phyloP scores from a whole-genome alignment of 2,797 vertebrate genomes.

The Muscicapa striata region DNA sequence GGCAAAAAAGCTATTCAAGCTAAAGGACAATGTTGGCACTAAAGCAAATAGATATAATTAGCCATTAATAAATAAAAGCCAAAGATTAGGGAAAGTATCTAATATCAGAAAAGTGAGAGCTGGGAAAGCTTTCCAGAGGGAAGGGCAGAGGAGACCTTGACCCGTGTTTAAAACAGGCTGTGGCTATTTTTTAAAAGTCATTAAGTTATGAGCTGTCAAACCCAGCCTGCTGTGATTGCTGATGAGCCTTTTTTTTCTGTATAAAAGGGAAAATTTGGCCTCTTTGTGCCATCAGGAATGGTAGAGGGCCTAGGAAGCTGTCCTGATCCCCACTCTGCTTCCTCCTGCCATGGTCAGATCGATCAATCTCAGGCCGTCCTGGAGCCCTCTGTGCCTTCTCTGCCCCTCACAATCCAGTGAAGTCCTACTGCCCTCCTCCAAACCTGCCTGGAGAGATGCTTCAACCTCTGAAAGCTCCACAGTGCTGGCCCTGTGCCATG shows the following conservation, averaged over 20 bases:
- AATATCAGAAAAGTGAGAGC: conserved; percentile 8
- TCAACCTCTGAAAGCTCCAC: background rate
- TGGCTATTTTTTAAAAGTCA: background rate
- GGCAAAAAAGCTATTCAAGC: conserved; percentile 2
- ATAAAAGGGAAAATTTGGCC: background rate
- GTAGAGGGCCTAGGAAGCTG: background rate
- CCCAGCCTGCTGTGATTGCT: background rate
- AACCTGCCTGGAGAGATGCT: background rate
- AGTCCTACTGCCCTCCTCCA: background rate
- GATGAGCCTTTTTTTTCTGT: background rate
- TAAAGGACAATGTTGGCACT: conserved; percentile 47
- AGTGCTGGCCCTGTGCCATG: background rate
- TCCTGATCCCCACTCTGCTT: fast-evolving
- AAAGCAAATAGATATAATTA: conserved; percentile 56
- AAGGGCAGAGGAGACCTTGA: background rate
- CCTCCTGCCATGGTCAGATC: background rate
- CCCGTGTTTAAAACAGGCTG: background rate
- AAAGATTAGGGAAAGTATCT: conserved; percentile 37
- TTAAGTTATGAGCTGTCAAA: background rate
- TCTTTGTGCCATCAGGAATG: fast-evolving
- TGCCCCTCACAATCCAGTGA: background rate
- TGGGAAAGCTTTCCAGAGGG: background rate
- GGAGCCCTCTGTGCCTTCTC: background rate
- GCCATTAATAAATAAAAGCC: conserved; percentile 35
- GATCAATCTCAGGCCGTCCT: background rate